Evolutionary conservation across 2,113 vertebrate species (phyloP), one percentile per base, ranked within the genome.

Genomic region (Todiramphus saurophagus): DNA sequence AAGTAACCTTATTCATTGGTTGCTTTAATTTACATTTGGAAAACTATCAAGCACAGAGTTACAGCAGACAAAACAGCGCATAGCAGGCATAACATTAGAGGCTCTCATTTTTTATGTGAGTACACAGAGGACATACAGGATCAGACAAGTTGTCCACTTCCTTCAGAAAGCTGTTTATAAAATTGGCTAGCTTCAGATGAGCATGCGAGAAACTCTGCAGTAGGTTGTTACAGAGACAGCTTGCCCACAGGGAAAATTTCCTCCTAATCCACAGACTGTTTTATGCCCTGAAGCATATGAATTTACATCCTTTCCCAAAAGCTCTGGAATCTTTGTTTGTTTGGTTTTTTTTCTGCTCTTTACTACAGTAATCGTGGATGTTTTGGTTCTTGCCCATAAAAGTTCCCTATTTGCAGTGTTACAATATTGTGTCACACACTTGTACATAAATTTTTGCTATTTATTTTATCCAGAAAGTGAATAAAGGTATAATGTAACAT

Each of bases 401-500:
- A 77, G 16, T 68, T 59, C 50, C 14, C 5, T 75, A 24, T 44
- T 28, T 41, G 18, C 48, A 50, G 17, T 62, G 72, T 60, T 75
- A 70, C 28, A 88, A 23, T 28, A 25, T 41, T 35, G 44, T 93
- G 75, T 83, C n/a, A 81, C 16, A 64, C 3, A 53, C 12, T 24
- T 30, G 15, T 56, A 53, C 0, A 1, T 56, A 88, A 87, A 64
- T 75, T 55, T 87, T 90, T 97, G 59, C 33, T 77, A n/a, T 88
- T 94, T 59, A 86, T 88, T 96, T 93, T 37, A 83, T 55, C 6
- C 8, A 87, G 25, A 78, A 74, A 92, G 93, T 69, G 37, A 7
- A 19, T 84, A 93, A 77, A 83, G 27, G 28, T 87, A 67, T 79
- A 80, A 92, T 60, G 74, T 87, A 95, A 97, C 95, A 96, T 75